Base-by-base conservation (phyloP, 2,888 invertebrate genomes). In the Cerastoderma edule region DNA sequence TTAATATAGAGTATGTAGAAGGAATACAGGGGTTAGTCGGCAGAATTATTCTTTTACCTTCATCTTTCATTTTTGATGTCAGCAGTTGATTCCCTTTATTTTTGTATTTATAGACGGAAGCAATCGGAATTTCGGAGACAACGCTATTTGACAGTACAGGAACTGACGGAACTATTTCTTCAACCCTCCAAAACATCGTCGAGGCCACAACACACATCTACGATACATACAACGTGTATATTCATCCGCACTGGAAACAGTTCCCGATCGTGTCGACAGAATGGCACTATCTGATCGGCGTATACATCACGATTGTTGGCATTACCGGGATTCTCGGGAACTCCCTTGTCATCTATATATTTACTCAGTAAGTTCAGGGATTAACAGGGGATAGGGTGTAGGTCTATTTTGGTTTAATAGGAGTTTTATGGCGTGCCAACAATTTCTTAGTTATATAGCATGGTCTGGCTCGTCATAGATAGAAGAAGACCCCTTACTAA, bases 261-360 rank as follows among this genome's bases (percentile, higher is more conserved):
- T 91, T 85, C 65, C 87, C 87, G 19, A 65, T 84, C 5, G 82
- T 90, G 27, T 84, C 90, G 2, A 85, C 84, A 24, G 78, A 73
- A 48, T 89, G 88, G 85, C 89, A 89, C 78, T 90, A 90, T 73
- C 54, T 85, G 10, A 85, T 90, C 35, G 91, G 90, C 5, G 76
- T 90, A 53, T 89, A 85, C 79, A 96, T 97, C 92, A 95, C 95
- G 68, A 91, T 95, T 67, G 95, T 97, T 87, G 90, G 91, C 27
- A 80, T 91, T 33, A 83, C 86, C 8, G 91, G 91, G 5, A 83
- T 87, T 48, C 22, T 88, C 10, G 92, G 90, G 19, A 90, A 90
- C 75, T 57, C 84, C 1, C 72, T 89, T 0, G 89, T 90, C 28
- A 80, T 83, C 19, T 83, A 72, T 46, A 80, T 80, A 27, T 83